Base-by-base conservation (phyloP, 2,888 invertebrate genomes). In the Sceliomorpha sp. region DNA sequence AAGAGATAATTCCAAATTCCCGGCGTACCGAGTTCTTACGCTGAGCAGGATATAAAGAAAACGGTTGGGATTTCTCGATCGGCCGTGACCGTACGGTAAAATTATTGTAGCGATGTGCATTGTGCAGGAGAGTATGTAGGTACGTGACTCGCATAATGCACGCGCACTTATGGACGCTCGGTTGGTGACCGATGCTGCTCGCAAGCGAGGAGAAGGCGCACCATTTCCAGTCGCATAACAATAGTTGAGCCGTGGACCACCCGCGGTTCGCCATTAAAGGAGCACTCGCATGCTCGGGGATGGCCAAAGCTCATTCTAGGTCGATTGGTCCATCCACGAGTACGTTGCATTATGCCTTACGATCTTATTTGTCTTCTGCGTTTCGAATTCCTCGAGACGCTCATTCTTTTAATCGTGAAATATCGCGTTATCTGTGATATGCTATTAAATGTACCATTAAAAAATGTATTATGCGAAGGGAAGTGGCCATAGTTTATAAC, bases 211-310 rank as follows among this genome's bases (percentile, higher is more conserved):
- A 51, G 66, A 9, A 42, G 69, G 58, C 62, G 67, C 50, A 60
- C 71, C 75, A 70, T 72, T 72, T 72, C 60, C 73, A 73, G 74
- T 73, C 77, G 78, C 67, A 40, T 78, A 83, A 83, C 83, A 83
- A 83, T 82, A 78, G 82, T 80, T 80, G 74, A 83, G 79, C 77
- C 76, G 42, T 50, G 82, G 83, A 83, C 84, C 83, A 84, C 84
- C 81, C 84, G 81, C 64, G 74, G 82, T 60, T 79, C 68, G 51
- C 82, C 79, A 80, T 84, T 84, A 84, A 79, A 78, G 68, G 68
- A 51, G 63, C 74, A 64, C 66, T 68, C 47, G 64, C 40, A 36
- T 40, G 44, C 47, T 39, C 47, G 36, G 31, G 26, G 36, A 36
- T 36, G 15, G 8, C 36, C 36, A 12, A 32, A 32, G 9, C 32